Base-by-base conservation (phyloP, 2,888 invertebrate species). In the Odontothrips loti region DNA sequence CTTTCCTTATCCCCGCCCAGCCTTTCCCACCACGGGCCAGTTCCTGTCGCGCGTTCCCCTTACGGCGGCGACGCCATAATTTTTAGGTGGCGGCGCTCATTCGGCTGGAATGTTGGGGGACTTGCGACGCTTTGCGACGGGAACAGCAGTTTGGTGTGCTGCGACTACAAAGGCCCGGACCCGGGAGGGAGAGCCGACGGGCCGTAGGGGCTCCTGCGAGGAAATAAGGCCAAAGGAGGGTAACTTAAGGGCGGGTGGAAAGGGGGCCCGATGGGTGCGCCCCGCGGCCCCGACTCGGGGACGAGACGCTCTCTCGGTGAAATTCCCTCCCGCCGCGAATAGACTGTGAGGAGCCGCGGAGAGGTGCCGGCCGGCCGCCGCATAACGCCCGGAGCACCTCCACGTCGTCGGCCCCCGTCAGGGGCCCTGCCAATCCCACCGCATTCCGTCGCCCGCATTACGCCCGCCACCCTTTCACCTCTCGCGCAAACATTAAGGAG, bases 1-100 rank as follows among this genome's bases (percentile, higher is more conserved):
- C 79, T 68, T 43, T 80, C 79, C 48, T 47, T 58, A 80, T 81
- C 82, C 81, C 63, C 63, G 82, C 79, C 82, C n/a, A n/a, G n/a
- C n/a, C 63, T 80, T 80, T 79, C 80, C 43, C 47, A 63, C 43
- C 47, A 80, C n/a, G n/a, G n/a, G n/a, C 34, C 82, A 81, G 79
- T 43, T 75, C 75, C 80, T 82, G 83, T 80, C 81, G 79, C 80
- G 80, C 51, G n/a, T 51, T 79, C 78, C 47, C 78, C 80, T 63
- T 63, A 75, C 81, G 47, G 79, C 47, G 47, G 79, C 47, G 63
- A n/a, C 34, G 63, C 79, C 43, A 58, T 75, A 48, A 63, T n/a
- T 81, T 79, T 79, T 81, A 29, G 68, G 79, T 47, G 79, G 79
- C 48, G 20, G 68, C 58, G 80, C 23, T 81, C 78, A 78, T 81